Evolutionary conservation across 2,888 invertebrate genomes (phyloP), one percentile per base, ranked within the genome.

Genomic region (Theretra japonica): DNA sequence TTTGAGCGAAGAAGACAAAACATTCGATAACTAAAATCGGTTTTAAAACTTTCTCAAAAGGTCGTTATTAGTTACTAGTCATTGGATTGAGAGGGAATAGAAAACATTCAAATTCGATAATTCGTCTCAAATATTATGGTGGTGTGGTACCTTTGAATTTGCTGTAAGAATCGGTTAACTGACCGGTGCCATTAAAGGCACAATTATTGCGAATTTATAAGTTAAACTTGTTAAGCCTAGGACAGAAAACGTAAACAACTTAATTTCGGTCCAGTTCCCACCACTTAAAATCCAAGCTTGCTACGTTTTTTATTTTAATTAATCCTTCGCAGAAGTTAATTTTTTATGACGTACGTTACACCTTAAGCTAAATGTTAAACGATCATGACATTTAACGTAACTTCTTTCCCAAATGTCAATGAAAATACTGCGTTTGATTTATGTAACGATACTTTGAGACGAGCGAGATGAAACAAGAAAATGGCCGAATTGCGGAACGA

Each of bases 381-480:
- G 33, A 11, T 65, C 65, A 21, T 65, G 65, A 48, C 48, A 65
- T 65, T 65, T 48, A 65, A 65, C 8, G 41, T 65, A 11, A 11
- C 41, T 48, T 65, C 48, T 65, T 65, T 25, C 6, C 23, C 23
- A 48, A 65, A 65, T 74, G 70, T 73, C 65, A 71, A 73, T 75
- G 56, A 23, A 48, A 48, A 48, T 48, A 65, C 41, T 23, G 11
- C 21, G 65, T 65, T 48, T 65, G 48, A 65, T 48, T 65, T 65
- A 65, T 48, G 23, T 23, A 65, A 48, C 48, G 48, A 15, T 15
- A 23, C 41, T 41, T 48, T 65, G 2, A 41, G 41, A 72, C 53
- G 58, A 68, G 19, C 60, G 58, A 62, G 59, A 73, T 69, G 70
- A 50, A 69, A 65, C 73, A 62, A 69, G 68, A 17, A 59, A 57